phyloP scores from a whole-genome alignment of 1,140 invertebrate genomes.

The Meloidogyne chitwoodi region DNA sequence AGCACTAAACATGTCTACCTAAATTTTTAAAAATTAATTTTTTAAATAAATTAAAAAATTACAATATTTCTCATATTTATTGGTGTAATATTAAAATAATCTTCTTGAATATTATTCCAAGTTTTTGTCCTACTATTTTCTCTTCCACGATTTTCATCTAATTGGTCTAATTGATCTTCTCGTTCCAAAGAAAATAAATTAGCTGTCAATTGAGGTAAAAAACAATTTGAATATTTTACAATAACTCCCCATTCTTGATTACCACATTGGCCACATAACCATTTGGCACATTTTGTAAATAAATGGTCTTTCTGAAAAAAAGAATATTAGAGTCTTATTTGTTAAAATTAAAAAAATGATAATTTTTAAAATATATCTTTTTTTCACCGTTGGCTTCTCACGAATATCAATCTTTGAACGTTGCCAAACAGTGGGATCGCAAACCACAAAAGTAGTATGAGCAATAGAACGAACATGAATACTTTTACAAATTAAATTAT shows the following conservation, averaged over 20 bases:
- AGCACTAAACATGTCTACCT: background rate
- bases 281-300: slow-evolving; percentile 28
- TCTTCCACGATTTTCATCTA: background rate
- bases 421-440: slow-evolving; percentile 25
- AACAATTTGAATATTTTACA: slow-evolving; percentile 37
- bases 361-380: background rate
- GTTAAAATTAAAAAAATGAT: background rate
- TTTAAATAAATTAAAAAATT: background rate
- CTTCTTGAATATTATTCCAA: slow-evolving; percentile 19
- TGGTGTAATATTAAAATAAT: slow-evolving; percentile 29
- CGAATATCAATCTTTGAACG: slow-evolving; percentile 5
- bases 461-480: slow-evolving; percentile 23
- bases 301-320: slow-evolving; percentile 29
- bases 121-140: background rate
- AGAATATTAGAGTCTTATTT: background rate
- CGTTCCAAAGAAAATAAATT: slow-evolving; percentile 21
- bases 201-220: slow-evolving; percentile 15
- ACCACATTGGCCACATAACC: slow-evolving; percentile 21
- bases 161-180: slow-evolving; percentile 1
- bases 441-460: slow-evolving; percentile 26
- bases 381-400: slow-evolving; percentile 15
- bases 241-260: slow-evolving; percentile 24
- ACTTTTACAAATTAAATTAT: slow-evolving; percentile 28
- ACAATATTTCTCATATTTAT: slow-evolving; percentile 29
- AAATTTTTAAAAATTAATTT: no score